Percentiles rank a stretch among this genome's conserved stretches.
phyloP scores from a whole-genome alignment of 2,113 vertebrate species.

The Sylvilagus bachmani region DNA sequence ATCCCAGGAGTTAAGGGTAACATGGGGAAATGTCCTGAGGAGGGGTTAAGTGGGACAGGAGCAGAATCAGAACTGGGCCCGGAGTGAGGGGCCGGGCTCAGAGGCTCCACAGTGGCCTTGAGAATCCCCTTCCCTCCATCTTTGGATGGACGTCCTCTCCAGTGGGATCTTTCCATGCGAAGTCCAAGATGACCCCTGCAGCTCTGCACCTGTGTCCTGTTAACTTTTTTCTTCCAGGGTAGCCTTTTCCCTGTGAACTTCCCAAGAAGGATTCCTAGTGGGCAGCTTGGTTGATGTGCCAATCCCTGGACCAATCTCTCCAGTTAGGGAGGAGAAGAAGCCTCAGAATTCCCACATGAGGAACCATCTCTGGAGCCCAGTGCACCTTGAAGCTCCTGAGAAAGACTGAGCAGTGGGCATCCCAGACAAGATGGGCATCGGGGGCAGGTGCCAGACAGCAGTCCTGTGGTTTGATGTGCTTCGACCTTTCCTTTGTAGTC shows the following conservation, averaged over 20 bases:
- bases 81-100: not conserved
- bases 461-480: too few relatives aligned
- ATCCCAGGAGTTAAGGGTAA: not conserved
- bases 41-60: not conserved
- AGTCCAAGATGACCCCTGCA: not conserved
- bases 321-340: not conserved
- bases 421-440: too few relatives aligned
- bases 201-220: not conserved
- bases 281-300: not conserved
- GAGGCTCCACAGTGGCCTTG: rapidly evolving
- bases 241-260: not conserved
- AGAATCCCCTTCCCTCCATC: too few relatives aligned
- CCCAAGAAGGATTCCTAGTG: not conserved
- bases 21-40: not conserved
- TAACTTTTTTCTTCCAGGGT: not conserved
- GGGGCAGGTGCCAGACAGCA: not conserved
- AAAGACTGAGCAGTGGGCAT: not conserved
- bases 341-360: too few relatives aligned
- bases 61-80: not conserved
- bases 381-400: not conserved
- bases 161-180: rapidly evolving
- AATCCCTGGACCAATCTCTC: not conserved
- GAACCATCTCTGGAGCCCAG: not conserved
- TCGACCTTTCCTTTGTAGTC: not conserved
- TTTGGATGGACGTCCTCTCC: not conserved